Base-by-base conservation (phyloP, 2,113 vertebrate species). In the Phrynocephalus versicolor region DNA sequence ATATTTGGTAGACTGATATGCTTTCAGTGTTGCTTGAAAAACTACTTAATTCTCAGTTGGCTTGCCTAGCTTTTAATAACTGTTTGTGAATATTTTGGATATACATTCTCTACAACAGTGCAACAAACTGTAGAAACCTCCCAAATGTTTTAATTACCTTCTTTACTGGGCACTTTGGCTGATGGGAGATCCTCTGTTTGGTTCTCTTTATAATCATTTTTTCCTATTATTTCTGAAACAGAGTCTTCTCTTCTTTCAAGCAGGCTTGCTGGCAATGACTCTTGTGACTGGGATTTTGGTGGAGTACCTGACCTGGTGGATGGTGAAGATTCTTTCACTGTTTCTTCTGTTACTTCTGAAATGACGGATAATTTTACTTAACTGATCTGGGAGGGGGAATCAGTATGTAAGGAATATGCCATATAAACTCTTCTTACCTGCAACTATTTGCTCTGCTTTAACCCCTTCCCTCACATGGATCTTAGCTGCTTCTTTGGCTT, bases 401-500 rank as follows among this genome's bases (percentile, higher is more conserved):
- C 21, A 60, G 89, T 57, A n/a, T 7, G 67, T 57, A 7, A 14
- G 1, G 41, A 25, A 83, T 69, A 65, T 7, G 6, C 27, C 35
- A 1, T 1, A 84, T 2, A 67, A 37, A 13, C 15, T 5, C 0
- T 6, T 10, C 92, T 93, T 91, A 96, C 96, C 96, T 91, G 87
- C 30, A 81, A 6, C 89, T 82, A 9, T 33, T 91, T 86, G 93
- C 0, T 95, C 96, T 93, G 92, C 67, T 91, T 96, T 95, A 86
- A 97, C 96, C 25, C 93, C 92, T 41, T 97, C 97, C 90, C 95
- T 96, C 91, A 93, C 97, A 74, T 90, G 86, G 64, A 93, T 91
- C 84, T 95, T 95, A 60, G 97, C 97, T 1, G 95, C 93, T 86
- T 99, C 98, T 97, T 99, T 99, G 97, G 97, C 96, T 95, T 99